A percentile compares a stretch with the other conserved stretches of the same genome.
These are phyloP conservation scores for Eupithecia subumbrata DNA, from an alignment of 2,888 invertebrate genomes.

Conservation along the genomic window DNA sequence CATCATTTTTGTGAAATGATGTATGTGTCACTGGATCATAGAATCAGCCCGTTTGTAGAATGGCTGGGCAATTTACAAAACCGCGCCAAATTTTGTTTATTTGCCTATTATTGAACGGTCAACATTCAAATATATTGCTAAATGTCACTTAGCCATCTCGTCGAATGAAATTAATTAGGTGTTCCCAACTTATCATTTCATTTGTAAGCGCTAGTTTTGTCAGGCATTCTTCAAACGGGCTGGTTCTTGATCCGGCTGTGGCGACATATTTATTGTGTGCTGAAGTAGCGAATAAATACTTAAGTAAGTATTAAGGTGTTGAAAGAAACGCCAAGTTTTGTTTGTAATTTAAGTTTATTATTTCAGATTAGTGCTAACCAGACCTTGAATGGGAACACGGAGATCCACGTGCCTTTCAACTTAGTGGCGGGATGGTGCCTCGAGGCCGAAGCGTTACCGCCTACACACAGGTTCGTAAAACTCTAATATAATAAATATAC, in stretches of 20 bases:
- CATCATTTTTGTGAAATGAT: not conserved
- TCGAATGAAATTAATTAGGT: too few species aligned
- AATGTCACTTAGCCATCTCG: too few species aligned
- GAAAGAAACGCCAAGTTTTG: not conserved
- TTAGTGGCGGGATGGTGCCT: constrained; percentile 97
- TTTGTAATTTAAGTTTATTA: not conserved
- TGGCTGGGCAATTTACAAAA: too few species aligned
- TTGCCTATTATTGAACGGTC: too few species aligned
- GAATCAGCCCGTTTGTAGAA: too few species aligned
- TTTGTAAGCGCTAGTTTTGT: too few species aligned
- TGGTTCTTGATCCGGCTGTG: not conserved
- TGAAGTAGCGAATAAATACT: not conserved
- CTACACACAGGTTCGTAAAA: constrained; percentile 83
- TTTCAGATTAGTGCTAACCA: constrained; percentile 81
- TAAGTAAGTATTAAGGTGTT: not conserved
- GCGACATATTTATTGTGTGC: not conserved
- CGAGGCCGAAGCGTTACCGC: constrained; percentile 91
- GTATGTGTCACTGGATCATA: too few species aligned
- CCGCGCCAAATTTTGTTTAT: too few species aligned
- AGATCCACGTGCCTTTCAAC: constrained; percentile 88
- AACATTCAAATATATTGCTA: too few species aligned
- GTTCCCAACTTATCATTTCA: too few species aligned
- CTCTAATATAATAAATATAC: too few species aligned
- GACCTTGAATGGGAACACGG: constrained; percentile 79
- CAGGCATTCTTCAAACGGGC: too few species aligned